Evolutionary conservation across 1,140 invertebrate species (phyloP).

Genomic region (Steinernema feltiae): DNA sequence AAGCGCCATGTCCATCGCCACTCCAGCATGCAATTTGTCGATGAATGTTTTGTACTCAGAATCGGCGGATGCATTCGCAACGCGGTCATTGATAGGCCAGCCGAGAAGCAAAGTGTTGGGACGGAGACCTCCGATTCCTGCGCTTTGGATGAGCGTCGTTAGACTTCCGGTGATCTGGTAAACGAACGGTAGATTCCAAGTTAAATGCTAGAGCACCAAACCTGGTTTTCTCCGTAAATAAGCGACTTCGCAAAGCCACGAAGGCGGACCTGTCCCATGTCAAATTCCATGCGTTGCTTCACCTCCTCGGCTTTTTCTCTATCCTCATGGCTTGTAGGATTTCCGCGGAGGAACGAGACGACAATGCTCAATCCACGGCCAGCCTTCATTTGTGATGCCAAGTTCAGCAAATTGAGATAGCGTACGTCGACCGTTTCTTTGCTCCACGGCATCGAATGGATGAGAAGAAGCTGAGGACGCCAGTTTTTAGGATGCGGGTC

Average conservation of each 20-base stretch:
- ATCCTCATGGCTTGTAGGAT: slow-evolving; percentile 49
- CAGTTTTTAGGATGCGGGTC: slow-evolving; percentile 56
- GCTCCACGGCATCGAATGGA: slow-evolving; percentile 54
- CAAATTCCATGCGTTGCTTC: slow-evolving; percentile 48
- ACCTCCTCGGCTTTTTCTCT: slow-evolving; percentile 40
- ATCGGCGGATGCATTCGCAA: slow-evolving; percentile 32
- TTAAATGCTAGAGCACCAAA: too few species aligned
- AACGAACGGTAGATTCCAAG: slow-evolving; percentile 74
- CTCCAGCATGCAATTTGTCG: slow-evolving; percentile 47
- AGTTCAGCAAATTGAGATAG: slow-evolving; percentile 52
- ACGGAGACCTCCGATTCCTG: slow-evolving; percentile 90
- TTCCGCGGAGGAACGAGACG: slow-evolving; percentile 77
- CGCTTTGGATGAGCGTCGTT: slow-evolving; percentile 71
- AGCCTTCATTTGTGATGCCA: slow-evolving; percentile 55
- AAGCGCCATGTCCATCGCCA: slow-evolving; percentile 52
- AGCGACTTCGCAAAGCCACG: slow-evolving; percentile 53
- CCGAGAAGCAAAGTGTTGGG: slow-evolving; percentile 96
- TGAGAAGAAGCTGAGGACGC: slow-evolving; percentile 51
- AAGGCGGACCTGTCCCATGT: slow-evolving; percentile 46
- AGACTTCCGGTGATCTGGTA: slow-evolving; percentile 74
- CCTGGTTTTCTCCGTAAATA: slow-evolving; percentile 52
- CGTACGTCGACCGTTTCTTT: slow-evolving; percentile 52
- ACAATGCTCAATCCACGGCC: slow-evolving; percentile 80
- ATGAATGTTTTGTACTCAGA: slow-evolving; percentile 54
- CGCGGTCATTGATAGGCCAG: slow-evolving; percentile 84